These are phyloP conservation scores for Styela plicata DNA, from an alignment of 23 tunicate genomes.

Conservation along the genomic window DNA sequence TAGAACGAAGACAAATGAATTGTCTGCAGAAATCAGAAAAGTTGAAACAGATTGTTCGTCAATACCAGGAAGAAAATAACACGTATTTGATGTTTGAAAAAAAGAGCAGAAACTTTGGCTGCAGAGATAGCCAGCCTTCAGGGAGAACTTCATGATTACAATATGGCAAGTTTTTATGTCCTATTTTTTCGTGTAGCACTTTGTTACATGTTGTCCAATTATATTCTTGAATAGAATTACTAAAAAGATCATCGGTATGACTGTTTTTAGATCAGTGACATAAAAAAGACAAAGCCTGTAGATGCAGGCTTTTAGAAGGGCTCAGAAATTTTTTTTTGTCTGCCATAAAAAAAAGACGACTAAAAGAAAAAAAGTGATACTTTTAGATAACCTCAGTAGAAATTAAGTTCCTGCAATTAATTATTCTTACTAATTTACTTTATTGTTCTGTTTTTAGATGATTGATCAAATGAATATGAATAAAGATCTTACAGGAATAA, in stretches of 20 bases:
- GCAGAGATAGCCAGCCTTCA: slow-evolving; percentile 68
- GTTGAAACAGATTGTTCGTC: slow-evolving; percentile 62
- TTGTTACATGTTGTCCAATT: no score
- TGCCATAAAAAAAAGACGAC: no score
- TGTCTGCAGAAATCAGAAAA: slow-evolving; percentile 75
- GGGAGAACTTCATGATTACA: slow-evolving; percentile 94
- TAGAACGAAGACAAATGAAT: slow-evolving; percentile 47
- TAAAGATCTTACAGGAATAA: slow-evolving; percentile 64
- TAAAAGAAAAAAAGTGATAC: no score
- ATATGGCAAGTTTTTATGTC: slow-evolving; percentile 33
- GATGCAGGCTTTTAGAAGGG: no score
- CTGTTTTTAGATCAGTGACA: no score
- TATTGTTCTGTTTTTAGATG: slow-evolving; percentile 25
- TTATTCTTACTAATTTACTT: neutral
- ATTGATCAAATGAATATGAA: slow-evolving; percentile 85
- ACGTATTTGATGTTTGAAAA: slow-evolving; percentile 91
- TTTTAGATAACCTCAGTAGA: no score
- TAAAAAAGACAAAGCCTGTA: no score
- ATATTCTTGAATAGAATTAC: no score
- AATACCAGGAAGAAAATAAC: slow-evolving; percentile 90
- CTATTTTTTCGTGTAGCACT: no score
- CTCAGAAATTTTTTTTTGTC: no score
- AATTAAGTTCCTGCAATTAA: no score
- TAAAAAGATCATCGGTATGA: no score
- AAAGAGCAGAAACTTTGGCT: slow-evolving; percentile 85